Evolutionary conservation across 2,797 vertebrate genomes (phyloP).

Genomic region (Danio albolineatus): DNA sequence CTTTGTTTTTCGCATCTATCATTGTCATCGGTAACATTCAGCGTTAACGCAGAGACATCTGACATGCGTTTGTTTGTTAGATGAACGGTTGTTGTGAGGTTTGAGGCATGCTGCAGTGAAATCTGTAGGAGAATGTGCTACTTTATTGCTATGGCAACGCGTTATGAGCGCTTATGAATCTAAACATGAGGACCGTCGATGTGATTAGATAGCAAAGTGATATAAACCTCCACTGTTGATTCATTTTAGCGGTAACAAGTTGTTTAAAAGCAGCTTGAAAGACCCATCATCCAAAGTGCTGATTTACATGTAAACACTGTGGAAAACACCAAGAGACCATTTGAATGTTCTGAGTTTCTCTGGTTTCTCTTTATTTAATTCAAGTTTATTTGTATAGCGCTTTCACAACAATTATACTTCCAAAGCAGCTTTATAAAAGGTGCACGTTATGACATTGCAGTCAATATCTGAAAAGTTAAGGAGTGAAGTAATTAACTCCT

Average conservation of each 20-base stretch:
- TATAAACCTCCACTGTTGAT: neutral
- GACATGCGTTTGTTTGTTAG: neutral
- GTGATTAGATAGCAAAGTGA: neutral
- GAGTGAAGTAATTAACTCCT: too few species aligned
- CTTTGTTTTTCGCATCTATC: neutral
- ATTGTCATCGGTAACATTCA: neutral
- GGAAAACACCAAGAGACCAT: too few species aligned
- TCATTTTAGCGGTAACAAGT: neutral
- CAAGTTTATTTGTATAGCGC: too few species aligned
- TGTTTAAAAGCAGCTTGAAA: neutral
- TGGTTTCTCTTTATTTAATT: too few species aligned
- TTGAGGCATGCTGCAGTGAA: neutral
- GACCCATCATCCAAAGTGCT: neutral
- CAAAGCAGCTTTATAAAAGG: too few species aligned
- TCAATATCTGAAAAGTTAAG: too few species aligned
- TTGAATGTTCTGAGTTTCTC: too few species aligned
- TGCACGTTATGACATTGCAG: too few species aligned
- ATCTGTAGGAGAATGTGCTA: neutral
- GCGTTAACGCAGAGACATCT: neutral
- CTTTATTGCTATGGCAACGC: constrained; percentile 37
- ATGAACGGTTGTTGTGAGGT: neutral
- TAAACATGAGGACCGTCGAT: neutral
- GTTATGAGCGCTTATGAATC: constrained; percentile 9
- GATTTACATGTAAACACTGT: neutral
- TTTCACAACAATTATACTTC: too few species aligned